Evolutionary conservation across 92 coral and sea anemone species (phyloP).

Genomic region (Palythoa caribaeorum): DNA sequence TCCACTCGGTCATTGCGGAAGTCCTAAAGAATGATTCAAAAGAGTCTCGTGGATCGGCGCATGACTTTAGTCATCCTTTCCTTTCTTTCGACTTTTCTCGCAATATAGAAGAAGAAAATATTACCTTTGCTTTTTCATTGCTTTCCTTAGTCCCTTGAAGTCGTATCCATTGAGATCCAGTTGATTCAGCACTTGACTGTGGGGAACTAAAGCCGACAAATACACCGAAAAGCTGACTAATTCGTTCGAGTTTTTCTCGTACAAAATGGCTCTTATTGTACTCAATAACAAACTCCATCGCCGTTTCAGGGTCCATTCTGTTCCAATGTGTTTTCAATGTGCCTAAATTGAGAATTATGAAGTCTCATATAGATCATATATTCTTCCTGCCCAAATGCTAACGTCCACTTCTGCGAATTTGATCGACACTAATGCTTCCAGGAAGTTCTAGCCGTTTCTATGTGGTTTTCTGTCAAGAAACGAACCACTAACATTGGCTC

Average conservation of each 20-base stretch:
- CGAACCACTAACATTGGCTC: slow-evolving; percentile 21
- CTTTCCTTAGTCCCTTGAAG: slow-evolving; percentile 46
- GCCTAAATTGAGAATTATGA: background rate
- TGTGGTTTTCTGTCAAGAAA: background rate
- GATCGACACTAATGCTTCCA: slow-evolving; percentile 29
- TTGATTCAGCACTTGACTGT: slow-evolving; percentile 37
- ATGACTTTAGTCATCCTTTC: background rate
- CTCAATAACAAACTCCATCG: slow-evolving; percentile 69
- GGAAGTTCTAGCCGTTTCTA: slow-evolving; percentile 47
- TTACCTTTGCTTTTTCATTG: slow-evolving; percentile 55
- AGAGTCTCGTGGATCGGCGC: slow-evolving; percentile 21
- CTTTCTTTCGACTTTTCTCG: background rate
- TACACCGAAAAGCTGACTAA: slow-evolving; percentile 58
- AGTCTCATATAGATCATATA: slow-evolving; percentile 12
- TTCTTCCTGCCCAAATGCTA: background rate
- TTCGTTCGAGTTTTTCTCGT: slow-evolving; percentile 39
- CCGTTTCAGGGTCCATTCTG: slow-evolving; percentile 29
- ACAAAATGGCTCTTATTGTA: slow-evolving; percentile 57
- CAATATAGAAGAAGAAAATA: background rate
- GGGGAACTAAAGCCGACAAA: slow-evolving; percentile 48
- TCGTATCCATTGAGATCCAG: slow-evolving; percentile 53
- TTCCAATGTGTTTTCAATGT: background rate
- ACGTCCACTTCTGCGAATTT: background rate
- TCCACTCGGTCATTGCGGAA: slow-evolving; percentile 25
- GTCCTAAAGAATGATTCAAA: slow-evolving; percentile 19